Percentiles rank a stretch among this genome's conserved stretches.
Conservation (phyloP, 2,113 vertebrate species). For the Aphyosemion australe region DNA sequence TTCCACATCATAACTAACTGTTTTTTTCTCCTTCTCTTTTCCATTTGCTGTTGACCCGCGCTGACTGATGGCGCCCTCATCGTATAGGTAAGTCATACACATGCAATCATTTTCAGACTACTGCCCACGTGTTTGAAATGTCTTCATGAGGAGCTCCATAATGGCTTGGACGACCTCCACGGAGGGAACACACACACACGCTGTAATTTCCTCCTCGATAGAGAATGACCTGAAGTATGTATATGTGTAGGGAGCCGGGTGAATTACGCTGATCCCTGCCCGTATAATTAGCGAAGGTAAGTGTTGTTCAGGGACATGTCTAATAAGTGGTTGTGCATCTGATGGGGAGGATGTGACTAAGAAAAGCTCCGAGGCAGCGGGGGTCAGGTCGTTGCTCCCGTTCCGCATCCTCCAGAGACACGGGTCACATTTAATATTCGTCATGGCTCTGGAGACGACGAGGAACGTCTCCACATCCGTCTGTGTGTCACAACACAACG, state of each 20-base stretch:
- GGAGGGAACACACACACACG: constrained; percentile 8
- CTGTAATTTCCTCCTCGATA: constrained; percentile 37
- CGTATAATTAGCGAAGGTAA: constrained; percentile 48
- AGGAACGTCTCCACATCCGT: background rate
- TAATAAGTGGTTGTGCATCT: constrained; percentile 46
- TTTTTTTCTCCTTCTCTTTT: constrained; percentile 13
- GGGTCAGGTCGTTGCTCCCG: constrained; percentile 28
- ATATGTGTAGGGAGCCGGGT: constrained; percentile 5
- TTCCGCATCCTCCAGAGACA: background rate
- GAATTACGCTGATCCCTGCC: constrained; percentile 14
- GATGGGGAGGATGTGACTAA: constrained; percentile 34
- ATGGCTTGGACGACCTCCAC: constrained; percentile 42
- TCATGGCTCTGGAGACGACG: constrained; percentile 18
- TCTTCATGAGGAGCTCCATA: constrained; percentile 42
- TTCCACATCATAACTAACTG: constrained; percentile 7
- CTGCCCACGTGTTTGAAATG: constrained; percentile 22
- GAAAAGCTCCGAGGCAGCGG: constrained; percentile 18
- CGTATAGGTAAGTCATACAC: constrained; percentile 68
- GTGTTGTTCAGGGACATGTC: constrained; percentile 39
- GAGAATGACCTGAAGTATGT: constrained; percentile 15
- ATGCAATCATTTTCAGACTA: constrained; percentile 16
- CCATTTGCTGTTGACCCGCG: constrained; percentile 11
- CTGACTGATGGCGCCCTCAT: constrained; percentile 11
- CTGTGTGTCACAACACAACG: background rate
- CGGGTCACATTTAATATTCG: constrained; percentile 37